Percentiles rank a stretch among this genome's conserved stretches.
Conservation (phyloP, 2,888 invertebrate genomes). For the Platynereis dumerilii region DNA sequence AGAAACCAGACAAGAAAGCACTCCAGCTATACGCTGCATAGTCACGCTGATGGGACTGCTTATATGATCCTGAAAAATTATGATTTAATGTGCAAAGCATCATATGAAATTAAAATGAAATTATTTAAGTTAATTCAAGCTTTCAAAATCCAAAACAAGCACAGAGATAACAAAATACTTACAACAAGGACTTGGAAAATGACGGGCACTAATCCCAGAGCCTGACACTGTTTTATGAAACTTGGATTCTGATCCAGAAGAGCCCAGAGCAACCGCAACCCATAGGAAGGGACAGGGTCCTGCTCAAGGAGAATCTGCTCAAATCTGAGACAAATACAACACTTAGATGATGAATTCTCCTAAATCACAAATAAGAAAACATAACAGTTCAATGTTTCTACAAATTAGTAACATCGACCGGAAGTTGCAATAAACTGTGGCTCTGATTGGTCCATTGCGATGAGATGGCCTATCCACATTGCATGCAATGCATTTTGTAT, state of each 20-base stretch:
- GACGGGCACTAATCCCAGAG: slow-evolving; percentile 47
- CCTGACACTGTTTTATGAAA: slow-evolving; percentile 52
- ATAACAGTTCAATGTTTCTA: no score
- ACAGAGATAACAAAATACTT: slow-evolving; percentile 29
- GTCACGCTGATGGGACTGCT: slow-evolving; percentile 55
- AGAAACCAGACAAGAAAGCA: slow-evolving; percentile 52
- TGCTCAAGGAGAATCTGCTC: slow-evolving; percentile 61
- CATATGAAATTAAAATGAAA: background rate
- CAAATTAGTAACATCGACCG: no score
- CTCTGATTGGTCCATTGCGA: no score
- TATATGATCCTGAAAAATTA: slow-evolving; percentile 55
- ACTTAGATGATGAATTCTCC: background rate
- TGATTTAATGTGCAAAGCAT: background rate
- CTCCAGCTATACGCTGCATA: slow-evolving; percentile 56
- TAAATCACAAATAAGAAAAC: no score
- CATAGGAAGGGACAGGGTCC: slow-evolving; percentile 59
- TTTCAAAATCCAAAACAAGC: no score
- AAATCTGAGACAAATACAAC: slow-evolving; percentile 45
- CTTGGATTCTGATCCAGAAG: slow-evolving; percentile 52
- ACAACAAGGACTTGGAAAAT: slow-evolving; percentile 54
- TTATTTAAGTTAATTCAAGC: no score
- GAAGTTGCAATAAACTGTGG: no score
- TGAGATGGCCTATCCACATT: no score
- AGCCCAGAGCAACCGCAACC: slow-evolving; percentile 53
- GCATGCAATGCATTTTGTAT: no score